Conservation (phyloP, 2,888 invertebrate genomes). For the Drosophila neotestacea region DNA sequence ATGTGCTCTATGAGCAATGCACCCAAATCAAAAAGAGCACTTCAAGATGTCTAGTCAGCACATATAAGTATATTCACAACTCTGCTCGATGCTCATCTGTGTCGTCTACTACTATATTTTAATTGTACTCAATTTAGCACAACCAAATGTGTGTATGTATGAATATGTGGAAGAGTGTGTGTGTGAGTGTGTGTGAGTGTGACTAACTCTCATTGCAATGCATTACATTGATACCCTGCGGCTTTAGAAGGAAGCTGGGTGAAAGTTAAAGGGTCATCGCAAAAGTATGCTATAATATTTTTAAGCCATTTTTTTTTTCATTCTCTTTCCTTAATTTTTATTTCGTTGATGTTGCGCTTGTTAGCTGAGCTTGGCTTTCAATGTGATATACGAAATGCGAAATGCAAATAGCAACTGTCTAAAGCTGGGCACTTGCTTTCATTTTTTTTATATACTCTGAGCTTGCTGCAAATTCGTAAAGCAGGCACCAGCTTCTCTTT, state of each 20-base stretch:
- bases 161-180: slow-evolving; percentile 1
- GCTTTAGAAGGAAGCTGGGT: slow-evolving; percentile 6
- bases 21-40: slow-evolving; percentile 36
- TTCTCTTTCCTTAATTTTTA: slow-evolving; percentile 43
- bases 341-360: slow-evolving; percentile 72
- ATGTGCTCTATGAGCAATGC: slow-evolving; percentile 34
- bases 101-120: slow-evolving; percentile 40
- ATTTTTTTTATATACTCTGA: slow-evolving; percentile 12
- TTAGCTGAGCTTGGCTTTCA: slow-evolving; percentile 64
- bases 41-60: slow-evolving; percentile 47
- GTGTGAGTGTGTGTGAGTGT: not conserved
- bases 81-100: slow-evolving; percentile 40
- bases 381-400: slow-evolving; percentile 48
- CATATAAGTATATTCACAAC: slow-evolving; percentile 24
- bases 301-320: slow-evolving; percentile 6
- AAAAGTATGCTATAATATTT: slow-evolving; percentile 37
- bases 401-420: slow-evolving; percentile 69
- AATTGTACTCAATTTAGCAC: slow-evolving; percentile 71
- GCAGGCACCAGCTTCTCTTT: slow-evolving; percentile 58
- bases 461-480: slow-evolving; percentile 46
- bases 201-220: not conserved
- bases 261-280: slow-evolving; percentile 50
- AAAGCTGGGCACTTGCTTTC: slow-evolving; percentile 75
- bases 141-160: slow-evolving; percentile 26
- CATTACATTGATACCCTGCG: slow-evolving; percentile 44